A percentile compares a stretch with the other conserved stretches of the same genome.
Evolutionary conservation across 2,113 vertebrate genomes (phyloP).

Genomic region (Meleagris gallopavo): DNA sequence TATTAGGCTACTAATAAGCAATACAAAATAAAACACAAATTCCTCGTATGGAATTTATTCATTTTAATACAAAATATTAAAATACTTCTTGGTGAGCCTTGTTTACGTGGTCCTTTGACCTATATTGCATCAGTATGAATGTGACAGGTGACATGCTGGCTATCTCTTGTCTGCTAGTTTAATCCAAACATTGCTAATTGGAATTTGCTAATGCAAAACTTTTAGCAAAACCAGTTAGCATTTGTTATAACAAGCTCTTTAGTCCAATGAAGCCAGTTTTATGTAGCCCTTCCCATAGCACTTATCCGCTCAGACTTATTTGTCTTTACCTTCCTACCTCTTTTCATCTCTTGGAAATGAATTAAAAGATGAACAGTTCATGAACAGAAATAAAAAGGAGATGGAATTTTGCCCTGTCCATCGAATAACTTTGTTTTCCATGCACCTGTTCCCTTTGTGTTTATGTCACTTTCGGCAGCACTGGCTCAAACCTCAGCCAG

Average conservation of each 20-base stretch:
- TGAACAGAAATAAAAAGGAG: background rate
- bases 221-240: background rate
- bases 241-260: background rate
- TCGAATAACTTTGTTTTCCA: background rate
- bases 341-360: background rate
- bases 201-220: background rate
- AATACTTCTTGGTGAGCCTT: background rate
- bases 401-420: background rate
- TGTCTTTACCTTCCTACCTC: background rate
- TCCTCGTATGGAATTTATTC: background rate
- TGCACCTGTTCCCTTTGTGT: fast-evolving
- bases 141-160: background rate
- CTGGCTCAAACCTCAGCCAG: background rate
- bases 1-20: background rate
- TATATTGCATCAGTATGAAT: background rate
- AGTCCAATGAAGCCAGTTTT: background rate
- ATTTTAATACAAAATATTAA: background rate
- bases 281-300: background rate
- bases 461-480: background rate
- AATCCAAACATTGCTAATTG: background rate
- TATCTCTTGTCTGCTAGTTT: background rate
- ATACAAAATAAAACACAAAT: background rate
- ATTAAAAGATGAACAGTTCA: background rate
- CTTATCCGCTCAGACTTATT: background rate
- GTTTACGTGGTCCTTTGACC: background rate